Base-by-base conservation (phyloP, 1,140 invertebrate genomes). In the Listronotus oregonensis region DNA sequence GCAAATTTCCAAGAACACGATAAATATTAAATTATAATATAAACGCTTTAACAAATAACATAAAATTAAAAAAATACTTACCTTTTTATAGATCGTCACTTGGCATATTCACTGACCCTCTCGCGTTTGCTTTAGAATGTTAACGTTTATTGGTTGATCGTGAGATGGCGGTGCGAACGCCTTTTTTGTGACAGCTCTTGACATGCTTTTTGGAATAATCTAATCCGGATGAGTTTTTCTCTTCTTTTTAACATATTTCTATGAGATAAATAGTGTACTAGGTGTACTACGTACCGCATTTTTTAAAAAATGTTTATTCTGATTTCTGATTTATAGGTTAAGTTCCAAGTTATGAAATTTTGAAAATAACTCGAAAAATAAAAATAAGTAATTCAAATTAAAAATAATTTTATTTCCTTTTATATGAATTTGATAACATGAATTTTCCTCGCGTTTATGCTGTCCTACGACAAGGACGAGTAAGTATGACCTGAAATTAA, bases 11-110 rank as follows among this genome's bases (percentile, higher is more conserved):
- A 18, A 8, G 21, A 50, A 50, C 7, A 50, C 47, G 47, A 50
- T 8, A 27, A 1, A 50, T n/a, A 31, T n/a, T 27, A 27, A 17
- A 46, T 46, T 17, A 46, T 17, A 17, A n/a, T 8, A 9, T 18
- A 46, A 17, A 46, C 8, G 0, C 27, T 5, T 50, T 18, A 4
- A 27, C 9, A 10, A 18, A 50, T 50, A 31, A 50, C 2, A 18
- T n/a, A 21, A 21, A 50, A 50, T 18, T 50, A 18, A 18, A 17
- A 50, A 50, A 50, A 27, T 21, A 3, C 15, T 7, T 50, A 50
- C 47, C 47, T 50, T 21, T 50, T 50, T 50, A 50, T 50, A 31
- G 47, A 50, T 50, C 21, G 17, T 50, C 47, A 50, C 21, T 50
- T 50, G 47, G 47, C 47, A 50, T 50, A 46, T 46, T 46, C 17